Evolutionary conservation across 2,797 vertebrate species (phyloP), one percentile per base, ranked within the genome.

Genomic region (Crenichthys baileyi): DNA sequence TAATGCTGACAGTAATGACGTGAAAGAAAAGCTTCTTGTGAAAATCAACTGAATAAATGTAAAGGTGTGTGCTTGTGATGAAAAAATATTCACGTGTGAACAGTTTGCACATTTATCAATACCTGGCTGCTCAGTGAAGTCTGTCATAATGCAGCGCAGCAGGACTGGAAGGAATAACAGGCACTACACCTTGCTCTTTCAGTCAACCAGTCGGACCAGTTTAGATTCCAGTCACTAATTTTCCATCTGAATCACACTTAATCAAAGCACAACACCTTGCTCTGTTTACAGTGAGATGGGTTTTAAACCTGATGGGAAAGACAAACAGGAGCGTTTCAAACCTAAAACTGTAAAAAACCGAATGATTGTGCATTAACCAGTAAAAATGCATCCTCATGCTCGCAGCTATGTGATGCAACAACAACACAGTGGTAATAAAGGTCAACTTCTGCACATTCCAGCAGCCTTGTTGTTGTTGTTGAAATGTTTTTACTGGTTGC

Each of bases 191-290:
- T 70, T 56, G 31, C 46, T 16, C 24, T 48, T 56, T 41, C 56
- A 60, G 11, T 50, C 70, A 91, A 87, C 90, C 76, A 75, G 87
- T 84, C 16, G 6, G 60, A 78, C 82, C 24, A 9, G 87, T 53
- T 26, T 0, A 9, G 20, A 81, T 84, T 83, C 71, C 85, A 44
- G 16, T 80, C 18, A 26, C 18, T 51, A 9, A 72, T 72, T 80
- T 70, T 60, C 39, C 8, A 0, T 29, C 41, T 12, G 7, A n/a
- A 74, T 44, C 61, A 5, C 39, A 31, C 26, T 8, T 15, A 7
- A 20, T 26, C 15, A 8, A 20, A 29, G 11, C 5, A 1, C 39
- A 5, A 3, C 16, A 46, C 2, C 1, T n/a, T 6, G 41, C 20
- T 29, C 5, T 11, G 15, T 11, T 74, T 2, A 26, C 67, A 4